Conservation (phyloP, 2,888 invertebrate species). For the Theretra japonica region DNA sequence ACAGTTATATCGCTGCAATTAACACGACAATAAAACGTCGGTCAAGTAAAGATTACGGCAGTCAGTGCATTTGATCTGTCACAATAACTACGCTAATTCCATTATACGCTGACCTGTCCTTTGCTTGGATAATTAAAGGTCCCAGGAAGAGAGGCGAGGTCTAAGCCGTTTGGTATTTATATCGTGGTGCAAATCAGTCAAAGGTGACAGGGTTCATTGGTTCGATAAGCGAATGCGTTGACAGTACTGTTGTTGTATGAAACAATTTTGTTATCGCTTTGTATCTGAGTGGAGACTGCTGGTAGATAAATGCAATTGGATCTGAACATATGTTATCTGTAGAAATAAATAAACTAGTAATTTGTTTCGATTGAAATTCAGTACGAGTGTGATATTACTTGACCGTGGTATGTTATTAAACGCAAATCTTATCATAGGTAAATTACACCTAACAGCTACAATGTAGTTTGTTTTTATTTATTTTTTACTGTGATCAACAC, state of each 20-base stretch:
- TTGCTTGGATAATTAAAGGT: constrained; percentile 28
- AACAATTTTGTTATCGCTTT: constrained; percentile 52
- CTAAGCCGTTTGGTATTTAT: constrained; percentile 50
- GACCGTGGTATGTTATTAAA: too few relatives aligned
- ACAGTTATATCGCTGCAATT: constrained; percentile 63
- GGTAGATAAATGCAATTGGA: constrained; percentile 15
- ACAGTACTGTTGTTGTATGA: constrained; percentile 64
- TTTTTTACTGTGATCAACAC: too few relatives aligned
- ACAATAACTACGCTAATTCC: constrained; percentile 54
- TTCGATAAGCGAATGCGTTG: constrained; percentile 60
- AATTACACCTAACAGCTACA: too few relatives aligned
- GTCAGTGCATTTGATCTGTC: constrained; percentile 61
- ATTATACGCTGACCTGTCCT: constrained; percentile 45
- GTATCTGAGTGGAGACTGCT: constrained; percentile 54
- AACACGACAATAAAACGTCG: constrained; percentile 66
- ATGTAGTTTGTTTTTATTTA: too few relatives aligned
- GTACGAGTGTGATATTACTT: too few relatives aligned
- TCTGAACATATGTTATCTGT: constrained; percentile 4
- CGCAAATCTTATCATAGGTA: too few relatives aligned
- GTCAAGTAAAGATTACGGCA: constrained; percentile 56
- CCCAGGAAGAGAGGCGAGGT: constrained; percentile 42
- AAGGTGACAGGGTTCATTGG: constrained; percentile 67
- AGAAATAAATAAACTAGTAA: constrained; percentile 5
- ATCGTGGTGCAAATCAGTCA: constrained; percentile 74
- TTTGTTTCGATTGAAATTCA: background rate